A percentile compares a stretch with the other conserved stretches of the same genome.
These are phyloP conservation scores for Thereuonema tuberculata DNA, from an alignment of 1,140 invertebrate species.

Conservation along the genomic window DNA sequence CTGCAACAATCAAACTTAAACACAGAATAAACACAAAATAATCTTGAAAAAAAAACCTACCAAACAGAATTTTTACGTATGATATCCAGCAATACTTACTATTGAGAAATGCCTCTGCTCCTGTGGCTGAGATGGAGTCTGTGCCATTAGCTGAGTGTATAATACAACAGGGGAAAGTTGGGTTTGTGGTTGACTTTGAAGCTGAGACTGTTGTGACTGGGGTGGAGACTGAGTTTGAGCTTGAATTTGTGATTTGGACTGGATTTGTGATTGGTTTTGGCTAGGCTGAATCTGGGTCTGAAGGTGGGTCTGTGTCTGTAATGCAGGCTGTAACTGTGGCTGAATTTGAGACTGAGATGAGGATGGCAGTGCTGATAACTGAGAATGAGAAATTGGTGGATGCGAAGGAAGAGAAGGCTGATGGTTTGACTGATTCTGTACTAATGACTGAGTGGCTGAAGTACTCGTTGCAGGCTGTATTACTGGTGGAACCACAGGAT, in stretches of 20 bases:
- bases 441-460: too few relatives aligned
- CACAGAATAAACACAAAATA: too few relatives aligned
- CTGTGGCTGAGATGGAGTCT: background rate
- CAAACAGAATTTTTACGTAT: too few relatives aligned
- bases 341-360: too few relatives aligned
- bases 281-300: background rate
- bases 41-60: too few relatives aligned
- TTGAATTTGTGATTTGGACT: constrained; percentile 2
- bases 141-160: constrained; percentile 6
- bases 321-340: background rate
- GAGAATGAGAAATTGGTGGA: background rate
- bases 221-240: constrained; percentile 11
- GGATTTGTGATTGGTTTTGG: constrained; percentile 10
- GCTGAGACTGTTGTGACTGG: constrained; percentile 2
- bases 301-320: background rate
- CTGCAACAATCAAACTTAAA: too few relatives aligned
- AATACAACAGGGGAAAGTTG: constrained; percentile 3
- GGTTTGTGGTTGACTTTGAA: background rate
- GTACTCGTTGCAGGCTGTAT: constrained; percentile 21
- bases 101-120: background rate
- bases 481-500: constrained; percentile 5
- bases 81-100: background rate
- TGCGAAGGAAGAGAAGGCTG: background rate
- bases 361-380: background rate
- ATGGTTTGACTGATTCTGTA: too few relatives aligned